Base-by-base conservation (phyloP, 2,113 vertebrate genomes). In the Caracal caracal region DNA sequence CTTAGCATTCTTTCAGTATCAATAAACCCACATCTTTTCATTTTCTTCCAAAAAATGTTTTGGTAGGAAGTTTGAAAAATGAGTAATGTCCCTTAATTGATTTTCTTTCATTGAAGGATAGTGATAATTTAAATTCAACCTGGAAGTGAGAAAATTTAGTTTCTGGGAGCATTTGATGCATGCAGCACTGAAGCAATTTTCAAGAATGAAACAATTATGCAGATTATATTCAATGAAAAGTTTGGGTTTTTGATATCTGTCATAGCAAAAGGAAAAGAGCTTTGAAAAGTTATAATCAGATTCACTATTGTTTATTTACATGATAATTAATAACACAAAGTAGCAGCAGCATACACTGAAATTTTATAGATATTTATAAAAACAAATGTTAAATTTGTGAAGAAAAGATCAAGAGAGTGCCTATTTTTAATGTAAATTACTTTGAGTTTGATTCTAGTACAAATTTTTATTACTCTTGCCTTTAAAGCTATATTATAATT, bases 301-400 rank as follows among this genome's bases (percentile, higher is more conserved):
- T 6, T 96, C 4, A 84, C 76, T 86, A n/a, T 28, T 71, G 22
- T 43, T 96, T 43, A 84, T 90, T 94, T 90, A 1, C 2, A 33
- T 4, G 71, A 47, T 76, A 94, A 93, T 81, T 26, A 92, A 12
- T 24, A 94, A 87, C 4, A 9, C 22, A 78, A 56, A 83, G 30
- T 2, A 2, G 13, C 81, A 96, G 24, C 28, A 71, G 56, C 2
- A 19, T 8, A 63, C 10, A n/a, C 43, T 94, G 6, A 1, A 37
- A 30, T 49, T 92, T 17, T 78, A 66, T 9, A 88, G 51, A 73
- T 65, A 91, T 88, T 93, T 70, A n/a, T 56, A 59, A 94, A 97
- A 93, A 6, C 0, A 93, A 49, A 0, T 56, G 2, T 20, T 88
- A 40, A 85, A 33, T 8, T 68, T 76, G 9, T 78, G 87, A 87